phyloP scores from a whole-genome alignment of 2,888 invertebrate genomes.

The Scaptomyza parva region DNA sequence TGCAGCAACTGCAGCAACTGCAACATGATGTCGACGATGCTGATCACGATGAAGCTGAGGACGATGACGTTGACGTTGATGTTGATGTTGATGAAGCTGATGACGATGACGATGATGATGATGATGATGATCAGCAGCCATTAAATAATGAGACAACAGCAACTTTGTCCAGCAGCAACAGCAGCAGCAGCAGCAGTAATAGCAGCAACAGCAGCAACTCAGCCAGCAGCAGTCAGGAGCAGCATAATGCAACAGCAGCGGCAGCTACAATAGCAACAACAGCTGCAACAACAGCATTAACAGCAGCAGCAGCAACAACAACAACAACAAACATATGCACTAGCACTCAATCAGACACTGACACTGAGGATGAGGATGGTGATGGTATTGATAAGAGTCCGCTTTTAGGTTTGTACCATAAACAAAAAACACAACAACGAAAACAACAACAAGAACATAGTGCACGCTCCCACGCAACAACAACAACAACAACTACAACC shows the following conservation, averaged over 20 bases:
- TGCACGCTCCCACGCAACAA: constrained; percentile 25
- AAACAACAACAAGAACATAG: constrained; percentile 42
- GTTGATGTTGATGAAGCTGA: constrained; percentile 66
- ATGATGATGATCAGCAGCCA: constrained; percentile 80
- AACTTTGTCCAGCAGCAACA: constrained; percentile 58
- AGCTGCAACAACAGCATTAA: too few species aligned
- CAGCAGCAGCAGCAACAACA: constrained; percentile 43
- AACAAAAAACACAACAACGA: constrained; percentile 33
- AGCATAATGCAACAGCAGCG: constrained; percentile 18
- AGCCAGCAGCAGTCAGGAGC: constrained; percentile 27
- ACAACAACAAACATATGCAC: constrained; percentile 69
- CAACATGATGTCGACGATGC: constrained; percentile 31
- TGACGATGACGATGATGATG: constrained; percentile 52
- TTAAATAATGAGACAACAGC: constrained; percentile 75
- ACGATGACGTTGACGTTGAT: constrained; percentile 58
- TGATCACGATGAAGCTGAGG: constrained; percentile 24
- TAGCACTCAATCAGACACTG: constrained; percentile 68
- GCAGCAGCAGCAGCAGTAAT: constrained; percentile 13
- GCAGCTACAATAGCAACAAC: too few species aligned
- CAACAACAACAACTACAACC: constrained; percentile 18
- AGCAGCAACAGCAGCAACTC: constrained; percentile 20
- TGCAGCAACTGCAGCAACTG: constrained; percentile 2
- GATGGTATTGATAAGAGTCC: constrained; percentile 84
- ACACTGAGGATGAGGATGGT: constrained; percentile 76
- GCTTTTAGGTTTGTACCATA: constrained; percentile 84